A percentile compares a stretch with the other conserved stretches of the same genome.
These are phyloP conservation scores for Neoniphon sammara DNA, from an alignment of 2,797 vertebrate species.

Conservation along the genomic window DNA sequence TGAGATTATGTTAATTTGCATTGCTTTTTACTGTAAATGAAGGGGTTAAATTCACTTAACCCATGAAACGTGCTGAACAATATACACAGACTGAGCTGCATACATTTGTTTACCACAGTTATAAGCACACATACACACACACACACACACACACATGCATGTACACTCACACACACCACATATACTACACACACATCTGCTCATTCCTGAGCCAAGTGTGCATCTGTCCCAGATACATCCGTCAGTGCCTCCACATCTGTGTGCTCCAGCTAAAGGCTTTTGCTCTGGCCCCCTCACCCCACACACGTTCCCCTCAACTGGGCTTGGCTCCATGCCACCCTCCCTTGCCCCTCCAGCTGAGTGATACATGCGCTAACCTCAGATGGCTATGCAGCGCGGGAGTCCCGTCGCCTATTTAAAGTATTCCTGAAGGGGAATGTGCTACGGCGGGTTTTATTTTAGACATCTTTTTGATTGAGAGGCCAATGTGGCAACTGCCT, in stretches of 20 bases:
- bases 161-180: conserved; percentile 17
- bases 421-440: conserved; percentile 61
- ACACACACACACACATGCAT: conserved; percentile 50
- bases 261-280: conserved; percentile 66
- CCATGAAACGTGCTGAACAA: conserved; percentile 9
- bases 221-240: conserved; percentile 82
- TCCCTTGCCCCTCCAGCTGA: conserved; percentile 70
- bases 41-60: conserved; percentile 20
- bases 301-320: conserved; percentile 66
- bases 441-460: conserved; percentile 63
- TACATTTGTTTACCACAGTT: no score
- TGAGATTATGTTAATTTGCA: conserved; percentile 18
- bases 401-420: conserved; percentile 68
- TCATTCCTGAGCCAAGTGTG: conserved; percentile 65
- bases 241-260: conserved; percentile 84
- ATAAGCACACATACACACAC: conserved; percentile 41
- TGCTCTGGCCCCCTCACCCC: conserved; percentile 60
- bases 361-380: conserved; percentile 72
- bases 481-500: conserved; percentile 62
- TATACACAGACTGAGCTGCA: background rate
- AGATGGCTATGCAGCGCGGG: conserved; percentile 48
- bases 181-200: conserved; percentile 62
- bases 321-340: conserved; percentile 68
- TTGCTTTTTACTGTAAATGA: conserved; percentile 21
- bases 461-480: conserved; percentile 59